Percentiles rank a stretch among this genome's conserved stretches.
These are phyloP conservation scores for Fratercula arctica DNA, from an alignment of 2,797 vertebrate genomes.

Conservation along the genomic window DNA sequence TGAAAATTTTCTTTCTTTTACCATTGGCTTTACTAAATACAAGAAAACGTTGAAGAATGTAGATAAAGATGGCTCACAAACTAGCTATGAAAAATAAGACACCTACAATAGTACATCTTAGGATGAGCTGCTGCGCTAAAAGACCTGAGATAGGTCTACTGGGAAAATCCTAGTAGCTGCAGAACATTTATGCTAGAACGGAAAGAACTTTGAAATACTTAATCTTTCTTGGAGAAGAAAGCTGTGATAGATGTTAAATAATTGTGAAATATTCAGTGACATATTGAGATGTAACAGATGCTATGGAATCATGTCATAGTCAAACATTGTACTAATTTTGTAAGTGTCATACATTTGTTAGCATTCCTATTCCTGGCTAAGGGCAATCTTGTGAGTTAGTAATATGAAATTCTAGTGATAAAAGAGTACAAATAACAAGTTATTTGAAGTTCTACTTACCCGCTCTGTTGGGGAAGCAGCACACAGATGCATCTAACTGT, in stretches of 20 bases:
- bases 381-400: slow-evolving; percentile 1
- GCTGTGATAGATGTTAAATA: slow-evolving; percentile 54
- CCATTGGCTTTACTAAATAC: not conserved
- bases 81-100: not conserved
- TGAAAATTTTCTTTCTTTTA: not conserved
- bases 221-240: not conserved
- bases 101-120: not conserved
- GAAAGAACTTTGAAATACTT: not conserved
- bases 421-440: not conserved
- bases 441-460: not conserved
- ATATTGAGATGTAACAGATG: slow-evolving; percentile 54
- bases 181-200: not conserved
- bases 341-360: slow-evolving; percentile 42
- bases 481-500: not conserved
- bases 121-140: not conserved
- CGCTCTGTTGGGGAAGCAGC: not conserved
- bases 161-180: not conserved
- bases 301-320: slow-evolving; percentile 38
- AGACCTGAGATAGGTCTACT: not conserved
- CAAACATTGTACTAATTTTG: slow-evolving; percentile 44
- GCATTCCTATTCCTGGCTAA: slow-evolving; percentile 5
- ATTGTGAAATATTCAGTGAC: slow-evolving; percentile 50
- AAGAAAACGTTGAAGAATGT: not conserved
- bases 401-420: not conserved
- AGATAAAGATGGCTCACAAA: not conserved